Evolutionary conservation across 2,888 invertebrate species (phyloP).

Genomic region (Andrena camellia): DNA sequence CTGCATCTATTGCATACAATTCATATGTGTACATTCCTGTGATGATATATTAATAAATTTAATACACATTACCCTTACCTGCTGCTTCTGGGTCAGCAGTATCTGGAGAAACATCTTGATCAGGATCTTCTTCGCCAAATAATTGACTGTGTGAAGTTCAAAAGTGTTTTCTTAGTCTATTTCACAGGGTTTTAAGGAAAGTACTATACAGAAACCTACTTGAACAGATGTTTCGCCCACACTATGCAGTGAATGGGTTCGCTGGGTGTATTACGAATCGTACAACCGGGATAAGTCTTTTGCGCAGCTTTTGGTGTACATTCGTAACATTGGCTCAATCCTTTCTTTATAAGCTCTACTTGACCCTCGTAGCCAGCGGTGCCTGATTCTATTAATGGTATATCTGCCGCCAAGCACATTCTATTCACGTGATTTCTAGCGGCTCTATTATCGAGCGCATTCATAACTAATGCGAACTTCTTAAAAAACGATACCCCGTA

Average conservation of each 20-base stretch:
- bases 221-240: constrained; percentile 99
- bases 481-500: constrained; percentile 97
- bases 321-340: constrained; percentile 97
- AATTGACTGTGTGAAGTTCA: constrained; percentile 90
- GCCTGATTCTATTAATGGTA: constrained; percentile 98
- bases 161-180: constrained; percentile 15
- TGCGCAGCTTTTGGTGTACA: constrained; percentile 96
- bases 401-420: constrained; percentile 97
- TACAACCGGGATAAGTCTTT: constrained; percentile 98
- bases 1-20: constrained; percentile 79
- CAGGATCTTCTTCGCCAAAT: constrained; percentile 98
- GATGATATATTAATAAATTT: constrained; percentile 3
- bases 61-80: constrained; percentile 84
- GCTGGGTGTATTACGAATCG: constrained; percentile 99
- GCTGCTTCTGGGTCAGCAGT: constrained; percentile 97
- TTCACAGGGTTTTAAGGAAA: not conserved
- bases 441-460: constrained; percentile 98
- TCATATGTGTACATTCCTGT: not conserved
- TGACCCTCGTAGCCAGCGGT: constrained; percentile 99
- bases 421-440: constrained; percentile 99
- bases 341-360: constrained; percentile 94
- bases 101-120: constrained; percentile 99
- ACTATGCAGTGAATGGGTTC: constrained; percentile 99
- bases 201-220: constrained; percentile 86
- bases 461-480: constrained; percentile 96